A percentile compares a stretch with the other conserved stretches of the same genome.
phyloP scores from a whole-genome alignment of 2,797 vertebrate genomes.

The Poecilia wingei region DNA sequence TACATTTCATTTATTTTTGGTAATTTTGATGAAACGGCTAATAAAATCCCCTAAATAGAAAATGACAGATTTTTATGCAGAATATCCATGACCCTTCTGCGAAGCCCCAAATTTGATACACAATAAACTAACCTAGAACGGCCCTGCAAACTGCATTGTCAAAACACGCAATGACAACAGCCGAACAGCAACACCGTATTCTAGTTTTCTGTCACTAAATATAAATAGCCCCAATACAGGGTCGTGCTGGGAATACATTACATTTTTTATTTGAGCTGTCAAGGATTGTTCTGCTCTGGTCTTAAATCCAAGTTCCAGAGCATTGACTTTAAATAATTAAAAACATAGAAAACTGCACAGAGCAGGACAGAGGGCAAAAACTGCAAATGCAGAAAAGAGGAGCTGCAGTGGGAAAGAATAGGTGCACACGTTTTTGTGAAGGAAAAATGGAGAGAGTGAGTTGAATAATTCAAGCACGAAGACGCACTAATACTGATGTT shows the following conservation, averaged over 20 bases:
- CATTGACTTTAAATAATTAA: conserved; percentile 14
- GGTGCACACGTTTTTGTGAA: neutral
- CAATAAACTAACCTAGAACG: conserved; percentile 8
- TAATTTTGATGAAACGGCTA: neutral
- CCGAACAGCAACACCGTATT: conserved; percentile 6
- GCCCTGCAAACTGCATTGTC: neutral
- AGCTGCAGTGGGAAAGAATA: neutral
- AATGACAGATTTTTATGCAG: neutral
- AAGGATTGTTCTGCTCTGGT: conserved; percentile 35
- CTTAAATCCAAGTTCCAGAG: conserved; percentile 24
- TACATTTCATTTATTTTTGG: neutral
- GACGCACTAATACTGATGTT: conserved; percentile 28
- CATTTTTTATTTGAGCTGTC: conserved; percentile 21
- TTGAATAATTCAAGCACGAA: conserved; percentile 28
- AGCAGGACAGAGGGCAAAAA: neutral
- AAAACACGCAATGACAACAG: neutral
- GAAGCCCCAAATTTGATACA: neutral
- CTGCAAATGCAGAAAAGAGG: conserved; percentile 1
- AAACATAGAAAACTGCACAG: neutral
- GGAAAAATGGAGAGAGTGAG: neutral
- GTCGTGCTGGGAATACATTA: neutral
- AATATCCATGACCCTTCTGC: neutral
- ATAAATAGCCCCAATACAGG: conserved; percentile 2
- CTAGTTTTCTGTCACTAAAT: conserved; percentile 9
- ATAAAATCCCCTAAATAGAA: neutral